These are phyloP conservation scores for Mesocricetus auratus DNA, from an alignment of 2,113 vertebrate species.

Conservation along the genomic window DNA sequence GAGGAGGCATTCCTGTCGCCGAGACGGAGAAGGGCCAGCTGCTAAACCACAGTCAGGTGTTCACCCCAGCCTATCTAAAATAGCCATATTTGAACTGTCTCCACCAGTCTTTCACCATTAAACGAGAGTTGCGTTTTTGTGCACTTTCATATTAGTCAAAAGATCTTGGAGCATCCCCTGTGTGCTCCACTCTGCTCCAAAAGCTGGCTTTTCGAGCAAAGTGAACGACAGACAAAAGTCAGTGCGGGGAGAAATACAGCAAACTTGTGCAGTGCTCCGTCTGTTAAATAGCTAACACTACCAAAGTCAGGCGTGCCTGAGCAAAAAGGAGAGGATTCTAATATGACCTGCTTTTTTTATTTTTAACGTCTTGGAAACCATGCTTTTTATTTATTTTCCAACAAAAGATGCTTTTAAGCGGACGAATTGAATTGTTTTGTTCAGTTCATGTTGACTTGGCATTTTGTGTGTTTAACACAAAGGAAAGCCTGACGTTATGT, in stretches of 20 bases:
- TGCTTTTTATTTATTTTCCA: background rate
- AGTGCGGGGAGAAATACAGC: background rate
- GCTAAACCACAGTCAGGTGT: background rate
- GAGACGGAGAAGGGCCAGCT: background rate
- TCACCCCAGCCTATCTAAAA: background rate
- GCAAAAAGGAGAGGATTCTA: background rate
- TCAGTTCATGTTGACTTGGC: background rate
- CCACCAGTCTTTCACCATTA: background rate
- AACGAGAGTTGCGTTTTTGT: background rate
- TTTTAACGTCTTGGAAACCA: slow-evolving; percentile 15
- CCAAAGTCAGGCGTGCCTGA: background rate
- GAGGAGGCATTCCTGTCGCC: background rate
- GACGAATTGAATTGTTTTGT: background rate
- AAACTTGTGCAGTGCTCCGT: background rate
- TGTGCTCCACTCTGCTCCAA: background rate
- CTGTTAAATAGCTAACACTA: slow-evolving; percentile 43
- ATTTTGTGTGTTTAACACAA: background rate
- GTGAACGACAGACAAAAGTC: background rate
- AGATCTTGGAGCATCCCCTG: background rate
- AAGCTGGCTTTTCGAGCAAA: background rate
- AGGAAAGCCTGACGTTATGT: slow-evolving; percentile 2
- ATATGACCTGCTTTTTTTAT: background rate
- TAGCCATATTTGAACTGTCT: background rate
- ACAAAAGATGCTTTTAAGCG: background rate
- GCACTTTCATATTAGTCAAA: background rate